Base-by-base conservation (phyloP, 2,113 vertebrate genomes). In the Probosciger aterrimus region DNA sequence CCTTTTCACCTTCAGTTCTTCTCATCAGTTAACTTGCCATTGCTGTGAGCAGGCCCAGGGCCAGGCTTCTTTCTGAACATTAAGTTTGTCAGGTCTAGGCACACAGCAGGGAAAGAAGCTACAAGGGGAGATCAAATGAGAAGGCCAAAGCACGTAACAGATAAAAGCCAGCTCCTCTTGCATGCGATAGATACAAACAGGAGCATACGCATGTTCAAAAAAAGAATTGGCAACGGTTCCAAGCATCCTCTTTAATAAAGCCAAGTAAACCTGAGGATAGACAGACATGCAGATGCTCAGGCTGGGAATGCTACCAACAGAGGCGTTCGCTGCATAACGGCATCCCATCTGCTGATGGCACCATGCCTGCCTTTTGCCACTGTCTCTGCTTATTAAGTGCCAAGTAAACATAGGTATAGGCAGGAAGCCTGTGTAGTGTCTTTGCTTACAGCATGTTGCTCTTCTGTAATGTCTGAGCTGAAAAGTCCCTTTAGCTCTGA, bases 281-380 rank as follows among this genome's bases (percentile, higher is more conserved):
- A 52, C 80, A 96, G 95, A 78, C 83, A 47, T 52, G 96, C 80
- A 94, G 90, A 92, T 93, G 95, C 69, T 96, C 52, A 62, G 80
- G 57, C 90, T 94, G 95, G 94, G 86, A 93, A 64, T 16, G 43
- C 52, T 94, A 90, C 88, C 96, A 92, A 68, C 7, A 4, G 83
- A 86, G 88, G 94, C 5, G 24, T 82, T 93, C 0, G 0, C 95
- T 94, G 69, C 86, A 49, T 76, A 88, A 55, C 1, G 0, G 64
- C 55, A 41, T 68, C 80, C 93, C 90, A 93, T 97, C 96, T 97
- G 95, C 90, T 62, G 76, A 49, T 95, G 95, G 93, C 95, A 95
- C 50, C 1, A 1, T 86, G 95, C 95, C 95, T 86, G 65, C 76
- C 92, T 88, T 94, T 82, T 81, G 88, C 88, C 27, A 4, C 90